Base-by-base conservation (phyloP, 2,888 invertebrate genomes). In the Deladenus siricidicola region DNA sequence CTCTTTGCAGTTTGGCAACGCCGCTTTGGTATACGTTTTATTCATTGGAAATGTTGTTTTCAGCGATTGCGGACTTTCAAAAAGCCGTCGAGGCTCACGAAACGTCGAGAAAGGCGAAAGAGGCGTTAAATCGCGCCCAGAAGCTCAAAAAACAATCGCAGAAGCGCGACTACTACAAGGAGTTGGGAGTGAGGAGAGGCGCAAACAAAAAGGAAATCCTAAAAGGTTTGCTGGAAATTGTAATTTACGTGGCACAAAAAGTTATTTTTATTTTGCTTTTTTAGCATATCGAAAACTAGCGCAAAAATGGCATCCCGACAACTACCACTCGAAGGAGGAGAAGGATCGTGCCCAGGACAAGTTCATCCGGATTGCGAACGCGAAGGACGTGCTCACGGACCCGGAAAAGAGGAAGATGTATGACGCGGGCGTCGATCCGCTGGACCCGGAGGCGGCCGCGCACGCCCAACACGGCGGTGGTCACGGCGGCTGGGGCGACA, bases 231-330 rank as follows among this genome's bases (percentile, higher is more conserved):
- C 44, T 42, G 23, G 19, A 17, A 10, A 21, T 56, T 8, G 19
- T 56, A 6, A 23, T 56, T 53, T 19, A 6, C 34, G 4, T 21
- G 6, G 52, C 14, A 14, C 14, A 44, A 14, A 34, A 34, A 34
- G 28, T 51, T 19, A 28, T 19, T 47, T 47, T 23, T 47, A 34
- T 34, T 34, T 34, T 34, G 17, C 1, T 3, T n/a, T 4, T 49
- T 50, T 24, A 83, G 96, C 92, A 21, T 98, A 98, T 81, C 85
- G 96, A 69, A 91, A 90, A 83, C 86, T 90, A 55, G 98, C 98
- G 17, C 90, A 91, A 81, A 89, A 93, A 81, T 99, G 96, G 94
- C 98, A 98, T 83, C 98, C 98, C 0, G 98, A 98, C 82, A 90
- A 88, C 82, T 94, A 86, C 81, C 85, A 85, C 57, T 85, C 84